These are phyloP conservation scores for Crambe crambe DNA, from an alignment of 37 sponge, comb jelly and placozoan species.

Conservation along the genomic window DNA sequence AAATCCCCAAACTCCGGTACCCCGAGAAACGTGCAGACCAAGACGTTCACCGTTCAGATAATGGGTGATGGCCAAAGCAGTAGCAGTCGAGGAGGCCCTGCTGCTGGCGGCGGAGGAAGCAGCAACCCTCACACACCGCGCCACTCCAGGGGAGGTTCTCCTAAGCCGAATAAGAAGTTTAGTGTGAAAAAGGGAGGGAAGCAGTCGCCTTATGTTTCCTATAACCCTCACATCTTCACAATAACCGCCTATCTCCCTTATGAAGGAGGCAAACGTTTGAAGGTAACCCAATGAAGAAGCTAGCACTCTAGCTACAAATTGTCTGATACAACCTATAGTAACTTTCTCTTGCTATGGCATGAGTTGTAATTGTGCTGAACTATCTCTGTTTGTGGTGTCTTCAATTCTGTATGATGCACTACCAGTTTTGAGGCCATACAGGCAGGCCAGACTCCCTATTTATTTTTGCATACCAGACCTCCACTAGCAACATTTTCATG, in stretches of 20 bases:
- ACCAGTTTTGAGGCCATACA: no score
- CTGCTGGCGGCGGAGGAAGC: neutral
- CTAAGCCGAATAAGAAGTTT: slow-evolving; percentile 27
- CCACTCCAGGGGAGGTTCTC: slow-evolving; percentile 15
- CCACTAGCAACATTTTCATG: no score
- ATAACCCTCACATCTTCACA: slow-evolving; percentile 43
- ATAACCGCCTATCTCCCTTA: slow-evolving; percentile 72
- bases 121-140: neutral
- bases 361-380: no score
- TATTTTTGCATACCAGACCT: no score
- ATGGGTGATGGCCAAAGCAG: slow-evolving; percentile 18
- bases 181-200: slow-evolving; percentile 17
- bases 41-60: slow-evolving; percentile 17
- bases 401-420: no score
- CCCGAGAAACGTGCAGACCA: slow-evolving; percentile 12
- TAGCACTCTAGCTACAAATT: no score
- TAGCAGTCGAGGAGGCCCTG: no score
- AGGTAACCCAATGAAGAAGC: slow-evolving; percentile 42
- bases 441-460: no score
- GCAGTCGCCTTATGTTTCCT: neutral
- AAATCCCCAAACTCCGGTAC: slow-evolving; percentile 5
- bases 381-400: no score
- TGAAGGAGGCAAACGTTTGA: slow-evolving; percentile 53
- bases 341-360: no score
- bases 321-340: no score